Conservation (phyloP, 2,797 vertebrate genomes). For the Ceryle rudis region DNA sequence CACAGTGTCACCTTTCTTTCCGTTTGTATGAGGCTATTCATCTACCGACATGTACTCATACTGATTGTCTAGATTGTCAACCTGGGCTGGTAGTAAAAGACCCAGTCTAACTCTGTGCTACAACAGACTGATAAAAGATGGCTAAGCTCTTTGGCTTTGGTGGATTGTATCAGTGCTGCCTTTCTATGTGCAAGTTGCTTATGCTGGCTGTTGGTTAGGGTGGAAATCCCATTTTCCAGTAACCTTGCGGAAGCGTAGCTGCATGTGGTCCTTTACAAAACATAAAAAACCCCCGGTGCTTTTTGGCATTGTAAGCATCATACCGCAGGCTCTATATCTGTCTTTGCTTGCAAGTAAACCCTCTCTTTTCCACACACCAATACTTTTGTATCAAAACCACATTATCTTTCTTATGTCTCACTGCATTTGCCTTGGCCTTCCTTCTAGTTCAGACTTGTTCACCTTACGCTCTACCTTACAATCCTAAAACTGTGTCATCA, state of each 20-base stretch:
- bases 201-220: neutral
- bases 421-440: neutral
- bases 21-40: neutral
- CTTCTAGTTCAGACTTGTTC: neutral
- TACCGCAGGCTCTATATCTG: neutral
- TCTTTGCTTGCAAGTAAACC: neutral
- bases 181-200: rapidly evolving
- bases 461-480: neutral
- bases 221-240: neutral
- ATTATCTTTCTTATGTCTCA: neutral
- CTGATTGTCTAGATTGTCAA: neutral
- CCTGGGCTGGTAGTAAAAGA: neutral
- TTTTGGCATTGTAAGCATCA: neutral
- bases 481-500: neutral
- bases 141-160: neutral
- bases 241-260: neutral
- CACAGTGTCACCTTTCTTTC: neutral
- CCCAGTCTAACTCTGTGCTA: neutral
- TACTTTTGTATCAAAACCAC: neutral
- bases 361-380: neutral
- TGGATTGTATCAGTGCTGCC: neutral
- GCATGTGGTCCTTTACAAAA: neutral
- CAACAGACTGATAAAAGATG: neutral
- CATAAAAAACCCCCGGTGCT: neutral
- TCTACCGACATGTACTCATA: neutral